Conservation (phyloP, 37 sponge, comb jelly and placozoan species). For the Eunapius fragilis region DNA sequence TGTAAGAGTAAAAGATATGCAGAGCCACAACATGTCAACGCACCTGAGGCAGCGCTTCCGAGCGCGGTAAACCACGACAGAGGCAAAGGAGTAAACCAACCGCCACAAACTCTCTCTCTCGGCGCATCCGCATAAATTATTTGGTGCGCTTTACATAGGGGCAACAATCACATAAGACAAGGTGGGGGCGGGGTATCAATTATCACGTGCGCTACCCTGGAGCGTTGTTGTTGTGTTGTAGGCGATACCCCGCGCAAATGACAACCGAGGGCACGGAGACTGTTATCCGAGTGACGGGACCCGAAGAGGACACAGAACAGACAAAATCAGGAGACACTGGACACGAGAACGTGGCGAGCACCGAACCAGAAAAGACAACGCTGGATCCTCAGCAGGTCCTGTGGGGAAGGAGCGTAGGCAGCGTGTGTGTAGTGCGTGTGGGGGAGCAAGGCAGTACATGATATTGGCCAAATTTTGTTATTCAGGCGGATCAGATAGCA, state of each 20-base stretch:
- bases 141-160: neutral
- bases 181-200: neutral
- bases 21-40: neutral
- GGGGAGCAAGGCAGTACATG: too few relatives aligned
- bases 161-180: neutral
- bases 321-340: neutral
- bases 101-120: neutral
- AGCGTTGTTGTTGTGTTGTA: neutral
- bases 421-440: too few relatives aligned
- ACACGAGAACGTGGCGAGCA: neutral
- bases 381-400: neutral
- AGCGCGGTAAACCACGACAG: neutral
- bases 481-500: slow-evolving; percentile 29
- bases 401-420: too few relatives aligned
- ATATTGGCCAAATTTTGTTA: neutral
- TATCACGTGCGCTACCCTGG: neutral
- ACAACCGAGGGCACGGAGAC: neutral
- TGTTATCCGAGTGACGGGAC: neutral
- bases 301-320: neutral
- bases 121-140: too few relatives aligned
- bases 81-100: neutral
- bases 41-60: neutral
- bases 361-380: neutral
- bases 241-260: neutral
- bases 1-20: neutral